Evolutionary conservation across 92 coral and sea anemone species (phyloP).

Genomic region (Muricea muricata): DNA sequence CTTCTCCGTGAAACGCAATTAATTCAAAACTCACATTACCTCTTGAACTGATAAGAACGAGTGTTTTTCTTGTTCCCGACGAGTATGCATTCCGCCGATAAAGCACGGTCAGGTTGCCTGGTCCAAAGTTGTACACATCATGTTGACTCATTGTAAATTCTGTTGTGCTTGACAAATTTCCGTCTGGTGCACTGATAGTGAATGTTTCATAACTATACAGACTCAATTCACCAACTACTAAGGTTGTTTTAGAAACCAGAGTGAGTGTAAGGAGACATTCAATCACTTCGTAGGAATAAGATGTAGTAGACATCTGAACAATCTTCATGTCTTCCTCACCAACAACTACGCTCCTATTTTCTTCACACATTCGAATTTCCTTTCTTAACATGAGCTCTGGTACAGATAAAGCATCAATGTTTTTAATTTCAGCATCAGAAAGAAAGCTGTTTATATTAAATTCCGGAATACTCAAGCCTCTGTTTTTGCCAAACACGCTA

Average conservation of each 20-base stretch:
- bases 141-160: background rate
- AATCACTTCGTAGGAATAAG: background rate
- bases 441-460: background rate
- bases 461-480: background rate
- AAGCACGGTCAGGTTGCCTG: background rate
- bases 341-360: background rate
- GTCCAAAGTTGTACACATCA: conserved; percentile 4
- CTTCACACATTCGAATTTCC: background rate
- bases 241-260: background rate
- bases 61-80: background rate
- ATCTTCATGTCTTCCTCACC: background rate
- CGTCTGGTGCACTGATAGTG: background rate
- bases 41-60: background rate
- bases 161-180: background rate
- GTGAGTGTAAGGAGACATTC: background rate
- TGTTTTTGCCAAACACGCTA: background rate
- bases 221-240: background rate
- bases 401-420: background rate
- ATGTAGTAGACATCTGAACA: background rate
- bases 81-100: background rate
- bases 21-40: background rate
- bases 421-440: background rate
- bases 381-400: background rate
- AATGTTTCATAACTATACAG: background rate
- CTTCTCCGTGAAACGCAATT: background rate